A percentile compares a stretch with the other conserved stretches of the same genome.
Evolutionary conservation across 2,888 invertebrate genomes (phyloP).

Genomic region (Platypus cylindrus): DNA sequence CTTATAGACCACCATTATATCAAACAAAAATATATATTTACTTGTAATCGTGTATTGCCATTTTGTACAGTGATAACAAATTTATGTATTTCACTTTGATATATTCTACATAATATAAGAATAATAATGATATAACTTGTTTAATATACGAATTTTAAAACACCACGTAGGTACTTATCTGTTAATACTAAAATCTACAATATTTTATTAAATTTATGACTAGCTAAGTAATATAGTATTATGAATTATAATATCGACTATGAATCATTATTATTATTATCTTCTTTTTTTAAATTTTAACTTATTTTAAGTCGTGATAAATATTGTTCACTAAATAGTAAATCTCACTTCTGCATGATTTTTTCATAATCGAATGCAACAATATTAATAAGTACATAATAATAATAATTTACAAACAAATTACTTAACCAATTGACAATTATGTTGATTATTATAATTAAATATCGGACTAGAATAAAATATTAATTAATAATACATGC

Average conservation of each 20-base stretch:
- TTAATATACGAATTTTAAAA: not conserved
- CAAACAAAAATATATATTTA: not conserved
- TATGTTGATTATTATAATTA: constrained; percentile 17
- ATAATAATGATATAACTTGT: constrained; percentile 1
- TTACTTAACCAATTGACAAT: constrained; percentile 31
- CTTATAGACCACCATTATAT: not conserved
- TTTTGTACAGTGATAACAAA: constrained; percentile 14
- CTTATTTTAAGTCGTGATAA: too few relatives aligned
- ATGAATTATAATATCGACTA: constrained; percentile 11
- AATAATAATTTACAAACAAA: constrained; percentile 14
- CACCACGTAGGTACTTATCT: not conserved
- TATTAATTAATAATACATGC: too few relatives aligned
- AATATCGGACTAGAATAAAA: too few relatives aligned
- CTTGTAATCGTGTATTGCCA: constrained; percentile 12
- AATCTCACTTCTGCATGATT: constrained; percentile 45
- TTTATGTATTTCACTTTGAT: constrained; percentile 1
- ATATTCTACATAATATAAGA: too few relatives aligned
- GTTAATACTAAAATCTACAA: constrained; percentile 21
- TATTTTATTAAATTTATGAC: constrained; percentile 15
- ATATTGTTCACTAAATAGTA: too few relatives aligned
- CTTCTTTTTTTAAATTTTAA: constrained; percentile 8
- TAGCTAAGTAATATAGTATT: constrained; percentile 13
- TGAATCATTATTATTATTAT: constrained; percentile 26
- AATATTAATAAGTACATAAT: too few relatives aligned
- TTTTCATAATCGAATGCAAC: too few relatives aligned